Evolutionary conservation across 2,797 vertebrate species (phyloP).

Genomic region (Catostomus latipinnis): DNA sequence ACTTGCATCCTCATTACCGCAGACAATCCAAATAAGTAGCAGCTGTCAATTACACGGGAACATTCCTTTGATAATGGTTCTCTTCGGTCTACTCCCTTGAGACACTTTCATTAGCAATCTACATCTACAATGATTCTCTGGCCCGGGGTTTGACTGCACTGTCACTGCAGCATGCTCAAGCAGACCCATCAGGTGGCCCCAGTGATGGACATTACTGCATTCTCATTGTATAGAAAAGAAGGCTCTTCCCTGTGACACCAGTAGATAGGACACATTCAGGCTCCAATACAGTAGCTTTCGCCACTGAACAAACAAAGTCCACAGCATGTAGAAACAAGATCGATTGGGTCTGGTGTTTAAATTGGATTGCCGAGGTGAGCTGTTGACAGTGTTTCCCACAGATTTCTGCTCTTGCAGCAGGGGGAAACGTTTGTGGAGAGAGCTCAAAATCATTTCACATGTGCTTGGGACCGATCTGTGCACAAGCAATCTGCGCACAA

Average conservation of each 20-base stretch:
- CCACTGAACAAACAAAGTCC: background rate
- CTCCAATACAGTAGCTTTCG: conserved; percentile 10
- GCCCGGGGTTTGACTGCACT: background rate
- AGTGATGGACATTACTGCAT: conserved; percentile 15
- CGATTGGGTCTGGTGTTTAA: conserved; percentile 4
- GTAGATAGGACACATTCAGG: conserved; percentile 19
- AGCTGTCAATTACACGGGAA: conserved; percentile 28
- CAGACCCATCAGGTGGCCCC: background rate
- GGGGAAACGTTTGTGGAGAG: no score
- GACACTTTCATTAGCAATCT: conserved; percentile 42
- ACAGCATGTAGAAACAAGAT: background rate
- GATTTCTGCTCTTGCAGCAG: no score
- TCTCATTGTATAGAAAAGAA: background rate
- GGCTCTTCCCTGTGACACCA: background rate
- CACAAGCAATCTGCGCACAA: no score
- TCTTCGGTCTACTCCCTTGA: background rate
- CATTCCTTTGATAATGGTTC: conserved; percentile 11
- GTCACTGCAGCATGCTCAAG: background rate
- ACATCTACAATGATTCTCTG: conserved; percentile 5
- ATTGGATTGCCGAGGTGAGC: conserved; percentile 11
- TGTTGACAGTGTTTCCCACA: conserved; percentile 11
- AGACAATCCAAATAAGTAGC: background rate
- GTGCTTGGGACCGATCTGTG: no score
- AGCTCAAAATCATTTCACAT: no score
- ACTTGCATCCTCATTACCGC: background rate